A percentile compares a stretch with the other conserved stretches of the same genome.
phyloP scores from a whole-genome alignment of 2,888 invertebrate species.

The Herminia tarsipennalis region DNA sequence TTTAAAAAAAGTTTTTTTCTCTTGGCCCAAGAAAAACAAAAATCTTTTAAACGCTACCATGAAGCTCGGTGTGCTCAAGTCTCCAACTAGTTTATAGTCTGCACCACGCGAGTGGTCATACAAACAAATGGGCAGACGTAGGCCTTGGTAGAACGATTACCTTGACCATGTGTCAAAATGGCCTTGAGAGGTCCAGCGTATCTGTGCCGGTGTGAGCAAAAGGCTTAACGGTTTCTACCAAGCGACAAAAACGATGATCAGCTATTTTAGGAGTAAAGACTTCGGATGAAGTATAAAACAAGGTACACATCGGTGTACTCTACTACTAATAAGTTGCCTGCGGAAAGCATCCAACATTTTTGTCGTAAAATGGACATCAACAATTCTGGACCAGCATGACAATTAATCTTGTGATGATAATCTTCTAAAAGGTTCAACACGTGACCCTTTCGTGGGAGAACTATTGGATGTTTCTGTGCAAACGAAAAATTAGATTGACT shows the following conservation, averaged over 20 bases:
- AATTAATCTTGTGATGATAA: not conserved
- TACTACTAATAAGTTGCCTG: not conserved
- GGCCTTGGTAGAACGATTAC: not conserved
- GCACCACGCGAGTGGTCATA: slow-evolving; percentile 6
- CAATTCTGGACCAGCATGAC: slow-evolving; percentile 11
- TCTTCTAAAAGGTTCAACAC: not conserved
- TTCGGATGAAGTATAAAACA: not conserved
- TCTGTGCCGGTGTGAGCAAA: not conserved
- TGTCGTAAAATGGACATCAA: slow-evolving; percentile 10
- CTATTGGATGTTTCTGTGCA: not conserved
- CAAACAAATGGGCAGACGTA: not conserved
- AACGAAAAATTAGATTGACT: not conserved
- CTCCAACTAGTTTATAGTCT: too few species aligned
- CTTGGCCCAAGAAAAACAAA: too few species aligned
- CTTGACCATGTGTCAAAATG: slow-evolving; percentile 4
- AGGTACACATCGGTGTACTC: not conserved
- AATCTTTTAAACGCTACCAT: too few species aligned
- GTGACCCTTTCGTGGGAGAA: not conserved
- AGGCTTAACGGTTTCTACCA: not conserved
- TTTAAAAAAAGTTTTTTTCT: too few species aligned
- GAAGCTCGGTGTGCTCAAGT: slow-evolving; percentile 18
- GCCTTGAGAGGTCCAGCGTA: not conserved
- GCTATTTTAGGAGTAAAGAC: not conserved
- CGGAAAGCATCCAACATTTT: slow-evolving; percentile 16
- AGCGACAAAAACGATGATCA: not conserved